These are phyloP conservation scores for Dendroctonus ponderosae DNA, from an alignment of 1,140 invertebrate genomes.

Conservation along the genomic window DNA sequence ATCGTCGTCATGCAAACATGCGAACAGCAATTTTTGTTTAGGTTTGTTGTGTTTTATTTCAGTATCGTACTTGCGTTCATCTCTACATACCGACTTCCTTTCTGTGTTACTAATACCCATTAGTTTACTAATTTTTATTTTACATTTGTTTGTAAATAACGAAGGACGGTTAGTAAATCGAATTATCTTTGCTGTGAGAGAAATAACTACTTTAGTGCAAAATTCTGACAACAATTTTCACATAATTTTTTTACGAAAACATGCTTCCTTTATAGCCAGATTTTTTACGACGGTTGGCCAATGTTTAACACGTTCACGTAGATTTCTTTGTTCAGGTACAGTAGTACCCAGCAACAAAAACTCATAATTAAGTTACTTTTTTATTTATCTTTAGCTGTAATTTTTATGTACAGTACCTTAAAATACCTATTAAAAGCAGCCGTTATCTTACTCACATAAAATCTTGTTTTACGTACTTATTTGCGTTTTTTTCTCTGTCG, in stretches of 20 bases:
- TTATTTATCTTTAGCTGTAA: conserved; percentile 4
- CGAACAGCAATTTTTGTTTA: conserved; percentile 48
- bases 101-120: conserved; percentile 42
- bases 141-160: conserved; percentile 24
- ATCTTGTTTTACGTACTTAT: background rate
- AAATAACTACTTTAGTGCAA: conserved; percentile 33
- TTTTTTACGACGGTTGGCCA: conserved; percentile 4
- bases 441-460: conserved; percentile 6
- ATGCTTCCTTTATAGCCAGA: too few relatives aligned
- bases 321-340: conserved; percentile 19
- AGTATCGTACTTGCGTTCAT: conserved; percentile 43
- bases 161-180: conserved; percentile 9
- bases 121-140: conserved; percentile 35
- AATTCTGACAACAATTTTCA: conserved; percentile 50
- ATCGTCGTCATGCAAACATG: conserved; percentile 44
- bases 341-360: conserved; percentile 7
- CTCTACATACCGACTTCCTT: conserved; percentile 38
- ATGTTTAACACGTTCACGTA: conserved; percentile 7
- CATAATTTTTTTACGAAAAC: conserved; percentile 12
- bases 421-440: conserved; percentile 9
- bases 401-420: conserved; percentile 23
- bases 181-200: conserved; percentile 17
- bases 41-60: conserved; percentile 49
- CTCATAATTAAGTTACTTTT: conserved; percentile 5
- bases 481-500: conserved; percentile 2